Base-by-base conservation (phyloP, 2,888 invertebrate species). In the Hoplodrina blanda region DNA sequence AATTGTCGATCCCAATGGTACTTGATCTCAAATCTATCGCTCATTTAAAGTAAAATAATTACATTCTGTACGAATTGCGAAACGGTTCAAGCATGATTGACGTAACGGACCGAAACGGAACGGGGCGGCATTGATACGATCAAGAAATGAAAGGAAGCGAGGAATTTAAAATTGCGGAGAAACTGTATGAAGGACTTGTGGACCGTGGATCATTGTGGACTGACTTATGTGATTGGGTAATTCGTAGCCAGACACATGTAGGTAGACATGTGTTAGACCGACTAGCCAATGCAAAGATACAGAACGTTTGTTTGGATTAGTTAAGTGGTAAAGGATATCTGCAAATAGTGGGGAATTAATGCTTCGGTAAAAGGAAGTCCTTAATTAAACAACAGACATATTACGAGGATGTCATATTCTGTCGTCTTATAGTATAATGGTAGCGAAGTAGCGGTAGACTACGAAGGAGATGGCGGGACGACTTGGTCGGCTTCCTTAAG, bases 81-180 rank as follows among this genome's bases (percentile, higher is more conserved):
- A 53, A 20, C 5, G 17, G 7, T 44, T 33, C n/a, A 54, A 44
- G 57, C n/a, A 37, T 46, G 17, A 72, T 52, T 73, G 73, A 75
- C 55, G 50, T 56, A 56, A 79, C 30, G 6, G 4, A 56, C 44
- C 30, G 53, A 37, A 46, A 46, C 50, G 52, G 20, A 41, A 56
- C 49, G 56, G 11, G 37, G 20, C 17, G 61, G 20, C 56, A 66
- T 76, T 79, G 66, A 66, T 54, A 50, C 19, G 53, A 74, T 54
- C 75, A 59, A 62, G 75, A 50, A 50, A 30, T 15, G 53, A 56
- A 57, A 62, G 66, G 75, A 74, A 73, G 44, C 19, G n/a, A 66
- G 46, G 60, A 74, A 74, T 74, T 74, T 79, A 46, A 61, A 79
- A 79, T 66, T 74, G 11, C 53, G 49, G 37, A 59, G 37, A 74